phyloP scores from a whole-genome alignment of 2,113 vertebrate genomes.

The Climacteris rufus region DNA sequence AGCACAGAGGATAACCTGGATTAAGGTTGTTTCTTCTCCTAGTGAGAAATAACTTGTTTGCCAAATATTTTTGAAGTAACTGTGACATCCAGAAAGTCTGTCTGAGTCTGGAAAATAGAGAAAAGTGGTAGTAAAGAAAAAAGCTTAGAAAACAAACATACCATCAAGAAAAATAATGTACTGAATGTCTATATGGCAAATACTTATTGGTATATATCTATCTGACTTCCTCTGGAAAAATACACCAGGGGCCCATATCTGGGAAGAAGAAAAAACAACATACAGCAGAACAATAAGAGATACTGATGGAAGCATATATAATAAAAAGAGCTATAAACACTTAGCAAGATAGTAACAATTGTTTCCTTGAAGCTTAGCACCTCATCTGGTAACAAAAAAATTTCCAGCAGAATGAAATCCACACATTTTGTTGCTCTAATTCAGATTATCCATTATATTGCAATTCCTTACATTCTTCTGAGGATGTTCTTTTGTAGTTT shows the following conservation, averaged over 20 bases:
- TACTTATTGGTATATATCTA: not conserved
- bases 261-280: not conserved
- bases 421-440: not conserved
- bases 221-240: not conserved
- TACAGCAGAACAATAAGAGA: not conserved
- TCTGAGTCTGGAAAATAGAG: not conserved
- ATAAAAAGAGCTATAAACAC: not conserved
- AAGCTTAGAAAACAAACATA: not conserved
- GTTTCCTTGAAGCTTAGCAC: not conserved
- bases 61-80: not conserved
- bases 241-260: not conserved
- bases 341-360: not conserved
- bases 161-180: not conserved
- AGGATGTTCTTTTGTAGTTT: not conserved
- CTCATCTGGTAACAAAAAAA: not conserved
- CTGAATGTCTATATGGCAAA: not conserved
- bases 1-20: slow-evolving; percentile 15
- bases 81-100: not conserved
- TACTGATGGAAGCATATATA: not conserved
- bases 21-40: slow-evolving; percentile 12
- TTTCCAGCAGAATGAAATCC: not conserved
- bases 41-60: slow-evolving; percentile 16
- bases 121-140: not conserved
- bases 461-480: not conserved
- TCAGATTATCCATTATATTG: not conserved